A percentile compares a stretch with the other conserved stretches of the same genome.
phyloP scores from a whole-genome alignment of 1,140 invertebrate genomes.

The Limonius californicus region DNA sequence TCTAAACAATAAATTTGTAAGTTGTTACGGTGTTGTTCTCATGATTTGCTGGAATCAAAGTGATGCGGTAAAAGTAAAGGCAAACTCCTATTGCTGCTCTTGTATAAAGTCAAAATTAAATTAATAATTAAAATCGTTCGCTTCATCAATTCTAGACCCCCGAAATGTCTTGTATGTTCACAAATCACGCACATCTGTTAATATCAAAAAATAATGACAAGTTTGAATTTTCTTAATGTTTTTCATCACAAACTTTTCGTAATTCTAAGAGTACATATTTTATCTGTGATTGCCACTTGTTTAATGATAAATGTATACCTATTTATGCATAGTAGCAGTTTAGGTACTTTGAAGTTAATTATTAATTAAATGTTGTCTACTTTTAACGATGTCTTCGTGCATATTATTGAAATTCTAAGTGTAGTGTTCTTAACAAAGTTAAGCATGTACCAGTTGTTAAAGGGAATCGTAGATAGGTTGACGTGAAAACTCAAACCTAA shows the following conservation, averaged over 20 bases:
- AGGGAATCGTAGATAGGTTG: background rate
- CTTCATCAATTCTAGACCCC: too few relatives aligned
- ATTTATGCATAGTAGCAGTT: conserved; percentile 3
- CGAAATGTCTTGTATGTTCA: too few relatives aligned
- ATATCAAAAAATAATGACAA: background rate
- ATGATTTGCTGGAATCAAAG: too few relatives aligned
- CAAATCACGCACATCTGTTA: conserved; percentile 3
- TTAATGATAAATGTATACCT: conserved; percentile 6
- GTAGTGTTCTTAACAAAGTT: conserved; percentile 6
- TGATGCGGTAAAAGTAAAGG: too few relatives aligned
- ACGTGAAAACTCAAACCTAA: background rate
- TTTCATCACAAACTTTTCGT: background rate
- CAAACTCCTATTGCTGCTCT: too few relatives aligned
- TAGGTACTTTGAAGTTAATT: background rate
- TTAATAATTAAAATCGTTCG: too few relatives aligned
- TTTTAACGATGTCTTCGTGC: conserved; percentile 2
- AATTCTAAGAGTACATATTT: conserved; percentile 13
- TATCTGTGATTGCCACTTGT: conserved; percentile 10
- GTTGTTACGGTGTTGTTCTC: too few relatives aligned
- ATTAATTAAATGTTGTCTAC: conserved; percentile 12
- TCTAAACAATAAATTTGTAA: too few relatives aligned
- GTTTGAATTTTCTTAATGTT: background rate
- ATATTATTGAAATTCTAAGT: conserved; percentile 10
- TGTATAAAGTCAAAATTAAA: too few relatives aligned
- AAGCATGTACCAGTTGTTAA: conserved; percentile 7